Percentiles rank a stretch among this genome's conserved stretches.
Evolutionary conservation across 2,113 vertebrate genomes (phyloP).

Genomic region (Thamnophis sirtalis): DNA sequence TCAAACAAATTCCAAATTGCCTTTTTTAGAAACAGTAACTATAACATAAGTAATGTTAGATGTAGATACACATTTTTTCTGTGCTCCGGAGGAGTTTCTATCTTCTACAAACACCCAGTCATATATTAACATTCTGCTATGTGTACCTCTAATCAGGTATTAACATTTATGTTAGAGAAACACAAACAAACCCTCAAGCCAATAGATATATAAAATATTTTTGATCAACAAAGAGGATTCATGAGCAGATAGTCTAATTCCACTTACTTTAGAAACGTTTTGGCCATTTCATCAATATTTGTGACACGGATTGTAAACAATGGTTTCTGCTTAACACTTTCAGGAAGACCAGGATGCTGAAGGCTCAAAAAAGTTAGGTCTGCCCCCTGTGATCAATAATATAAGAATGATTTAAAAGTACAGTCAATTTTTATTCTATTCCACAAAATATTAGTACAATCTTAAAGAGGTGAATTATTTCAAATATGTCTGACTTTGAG

Average conservation of each 20-base stretch:
- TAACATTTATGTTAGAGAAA: neutral
- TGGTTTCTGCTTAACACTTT: conserved; percentile 69
- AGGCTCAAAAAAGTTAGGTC: conserved; percentile 73
- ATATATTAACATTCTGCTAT: neutral
- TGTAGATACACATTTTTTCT: neutral
- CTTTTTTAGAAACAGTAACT: neutral
- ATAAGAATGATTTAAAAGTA: conserved; percentile 24
- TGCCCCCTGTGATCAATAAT: conserved; percentile 67
- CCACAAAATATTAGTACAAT: neutral
- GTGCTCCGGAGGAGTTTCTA: neutral
- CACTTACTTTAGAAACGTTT: conserved; percentile 71
- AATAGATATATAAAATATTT: neutral
- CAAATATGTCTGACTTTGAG: neutral
- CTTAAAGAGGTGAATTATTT: neutral
- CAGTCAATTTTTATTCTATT: neutral
- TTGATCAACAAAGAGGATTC: neutral
- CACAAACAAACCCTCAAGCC: neutral
- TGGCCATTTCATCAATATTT: conserved; percentile 68
- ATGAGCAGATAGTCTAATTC: conserved; percentile 14
- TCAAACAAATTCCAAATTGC: neutral
- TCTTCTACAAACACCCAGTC: neutral
- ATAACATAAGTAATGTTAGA: neutral
- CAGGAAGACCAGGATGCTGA: conserved; percentile 69
- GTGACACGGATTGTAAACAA: conserved; percentile 71
- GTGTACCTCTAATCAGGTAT: neutral